phyloP scores from a whole-genome alignment of 2,797 vertebrate species.

The Syngnathus rostellatus region DNA sequence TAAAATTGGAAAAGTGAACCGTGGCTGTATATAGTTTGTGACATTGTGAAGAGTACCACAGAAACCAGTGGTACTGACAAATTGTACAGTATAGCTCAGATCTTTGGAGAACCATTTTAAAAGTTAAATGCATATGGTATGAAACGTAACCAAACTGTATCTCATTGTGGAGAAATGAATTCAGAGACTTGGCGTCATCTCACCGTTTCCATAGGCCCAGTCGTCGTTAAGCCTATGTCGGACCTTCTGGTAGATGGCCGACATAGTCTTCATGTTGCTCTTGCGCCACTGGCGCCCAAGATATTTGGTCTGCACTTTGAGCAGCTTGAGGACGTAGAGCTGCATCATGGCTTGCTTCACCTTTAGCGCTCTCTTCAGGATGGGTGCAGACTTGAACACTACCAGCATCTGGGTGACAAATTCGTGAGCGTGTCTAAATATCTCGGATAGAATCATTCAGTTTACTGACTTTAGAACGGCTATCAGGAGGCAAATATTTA shows the following conservation, averaged over 20 bases:
- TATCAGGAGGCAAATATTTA: no score
- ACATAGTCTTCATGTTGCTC: conserved; percentile 99
- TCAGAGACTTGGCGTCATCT: conserved; percentile 11
- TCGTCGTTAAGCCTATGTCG: conserved; percentile 93
- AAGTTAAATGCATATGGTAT: no score
- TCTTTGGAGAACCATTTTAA: no score
- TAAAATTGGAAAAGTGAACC: no score
- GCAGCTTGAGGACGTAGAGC: conserved; percentile 89
- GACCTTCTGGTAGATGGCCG: conserved; percentile 96
- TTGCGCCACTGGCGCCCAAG: conserved; percentile 96
- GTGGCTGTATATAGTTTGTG: no score
- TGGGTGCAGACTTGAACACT: conserved; percentile 94
- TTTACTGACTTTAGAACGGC: no score
- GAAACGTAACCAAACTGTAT: no score
- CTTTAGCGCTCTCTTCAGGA: conserved; percentile 92
- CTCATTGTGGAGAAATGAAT: not conserved
- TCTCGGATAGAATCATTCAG: not conserved
- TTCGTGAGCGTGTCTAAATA: not conserved
- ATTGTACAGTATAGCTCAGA: no score
- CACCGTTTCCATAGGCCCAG: conserved; percentile 96
- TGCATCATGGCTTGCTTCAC: conserved; percentile 98
- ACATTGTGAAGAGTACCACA: no score
- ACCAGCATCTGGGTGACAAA: conserved; percentile 82
- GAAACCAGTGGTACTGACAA: no score
- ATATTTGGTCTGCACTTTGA: conserved; percentile 97